Evolutionary conservation across 2,888 invertebrate genomes (phyloP).

Genomic region (Papilio demoleus): DNA sequence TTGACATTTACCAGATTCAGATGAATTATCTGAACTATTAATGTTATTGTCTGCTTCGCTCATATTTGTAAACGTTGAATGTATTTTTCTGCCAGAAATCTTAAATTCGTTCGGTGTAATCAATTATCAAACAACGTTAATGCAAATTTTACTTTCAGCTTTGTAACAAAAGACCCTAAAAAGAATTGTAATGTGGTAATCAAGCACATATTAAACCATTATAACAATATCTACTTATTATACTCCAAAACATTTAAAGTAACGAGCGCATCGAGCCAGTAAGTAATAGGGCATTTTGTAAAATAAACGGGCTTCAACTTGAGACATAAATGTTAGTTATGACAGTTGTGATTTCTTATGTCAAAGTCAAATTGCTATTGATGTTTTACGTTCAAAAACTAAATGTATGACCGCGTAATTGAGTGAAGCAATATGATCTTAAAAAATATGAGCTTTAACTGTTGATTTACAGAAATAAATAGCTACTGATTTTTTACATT

Average conservation of each 20-base stretch:
- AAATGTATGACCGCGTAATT: too few species aligned
- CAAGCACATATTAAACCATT: background rate
- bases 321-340: too few species aligned
- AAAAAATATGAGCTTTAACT: too few species aligned
- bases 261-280: background rate
- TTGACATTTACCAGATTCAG: slow-evolving; percentile 23
- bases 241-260: background rate
- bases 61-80: slow-evolving; percentile 6
- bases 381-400: background rate
- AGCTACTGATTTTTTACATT: too few species aligned
- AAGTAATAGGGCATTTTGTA: background rate
- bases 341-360: background rate
- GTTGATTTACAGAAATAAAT: too few species aligned
- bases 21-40: slow-evolving; percentile 39
- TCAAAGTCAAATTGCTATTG: background rate
- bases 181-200: too few species aligned
- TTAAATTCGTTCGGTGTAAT: too few species aligned
- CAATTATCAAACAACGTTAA: too few species aligned
- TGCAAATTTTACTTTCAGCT: background rate
- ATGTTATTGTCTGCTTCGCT: slow-evolving; percentile 34
- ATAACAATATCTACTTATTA: background rate
- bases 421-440: too few species aligned
- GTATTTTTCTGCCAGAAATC: too few species aligned
- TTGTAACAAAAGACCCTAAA: too few species aligned
- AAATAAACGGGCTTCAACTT: background rate